A percentile compares a stretch with the other conserved stretches of the same genome.
Conservation (phyloP, 2,797 vertebrate genomes). For the Sebastes oblongus region DNA sequence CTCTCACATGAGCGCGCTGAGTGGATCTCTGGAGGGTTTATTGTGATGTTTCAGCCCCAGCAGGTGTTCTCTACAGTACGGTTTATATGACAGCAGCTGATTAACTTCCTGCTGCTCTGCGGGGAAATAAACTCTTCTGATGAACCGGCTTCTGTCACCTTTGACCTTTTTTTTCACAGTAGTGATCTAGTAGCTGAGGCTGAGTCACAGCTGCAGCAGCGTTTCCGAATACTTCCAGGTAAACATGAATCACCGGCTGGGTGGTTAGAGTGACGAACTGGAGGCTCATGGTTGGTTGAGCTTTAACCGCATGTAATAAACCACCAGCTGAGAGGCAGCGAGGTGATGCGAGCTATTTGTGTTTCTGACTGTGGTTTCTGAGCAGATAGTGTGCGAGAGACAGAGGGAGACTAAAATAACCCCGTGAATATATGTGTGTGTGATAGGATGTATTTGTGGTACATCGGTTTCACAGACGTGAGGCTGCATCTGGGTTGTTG, state of each 20-base stretch:
- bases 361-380: conserved; percentile 17
- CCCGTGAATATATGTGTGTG: background rate
- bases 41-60: conserved; percentile 8
- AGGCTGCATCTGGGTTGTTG: background rate
- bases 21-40: background rate
- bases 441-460: background rate
- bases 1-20: background rate
- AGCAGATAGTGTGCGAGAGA: background rate
- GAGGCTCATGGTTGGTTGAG: conserved; percentile 2
- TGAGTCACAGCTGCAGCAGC: background rate
- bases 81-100: background rate
- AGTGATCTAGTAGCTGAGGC: background rate
- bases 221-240: background rate
- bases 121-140: background rate
- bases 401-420: background rate
- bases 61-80: background rate
- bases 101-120: background rate
- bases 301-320: conserved; percentile 40
- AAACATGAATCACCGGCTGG: background rate
- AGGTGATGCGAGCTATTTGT: conserved; percentile 13
- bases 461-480: background rate
- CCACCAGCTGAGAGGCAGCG: conserved; percentile 17
- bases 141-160: background rate
- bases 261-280: background rate
- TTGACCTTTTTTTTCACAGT: background rate